Evolutionary conservation across 1,140 invertebrate genomes (phyloP).

Genomic region (Drosophila fuyamai): DNA sequence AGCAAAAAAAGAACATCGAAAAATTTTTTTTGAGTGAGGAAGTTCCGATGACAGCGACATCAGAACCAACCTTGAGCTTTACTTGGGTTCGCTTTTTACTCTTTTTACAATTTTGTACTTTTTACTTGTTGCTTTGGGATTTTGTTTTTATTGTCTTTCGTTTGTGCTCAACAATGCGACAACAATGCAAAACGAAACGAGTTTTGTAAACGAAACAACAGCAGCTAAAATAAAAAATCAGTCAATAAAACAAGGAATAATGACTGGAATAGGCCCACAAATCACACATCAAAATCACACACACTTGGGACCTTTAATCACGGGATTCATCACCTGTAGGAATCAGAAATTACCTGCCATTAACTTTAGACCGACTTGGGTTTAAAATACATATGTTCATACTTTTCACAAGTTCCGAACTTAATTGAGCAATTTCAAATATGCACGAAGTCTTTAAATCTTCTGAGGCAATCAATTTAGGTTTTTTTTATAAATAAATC

Average conservation of each 20-base stretch:
- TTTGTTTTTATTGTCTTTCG: constrained; percentile 25
- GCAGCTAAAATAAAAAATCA: constrained; percentile 24
- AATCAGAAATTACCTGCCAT: not conserved
- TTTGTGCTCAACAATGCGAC: constrained; percentile 46
- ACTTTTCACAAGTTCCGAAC: not conserved
- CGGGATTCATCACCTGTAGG: not conserved
- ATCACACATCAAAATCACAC: constrained; percentile 7
- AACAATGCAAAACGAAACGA: constrained; percentile 62
- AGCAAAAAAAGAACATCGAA: constrained; percentile 12
- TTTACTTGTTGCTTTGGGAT: constrained; percentile 26
- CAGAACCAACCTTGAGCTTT: constrained; percentile 58
- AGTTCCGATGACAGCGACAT: constrained; percentile 39
- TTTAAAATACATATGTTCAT: not conserved
- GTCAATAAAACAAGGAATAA: constrained; percentile 20
- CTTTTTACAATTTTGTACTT: constrained; percentile 14
- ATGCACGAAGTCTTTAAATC: not conserved
- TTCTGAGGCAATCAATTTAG: too few species aligned
- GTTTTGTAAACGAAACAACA: constrained; percentile 57
- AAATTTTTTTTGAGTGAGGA: constrained; percentile 24
- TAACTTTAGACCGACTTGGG: not conserved
- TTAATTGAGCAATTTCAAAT: not conserved
- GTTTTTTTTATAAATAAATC: too few species aligned
- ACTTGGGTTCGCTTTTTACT: constrained; percentile 39
- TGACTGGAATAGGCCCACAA: constrained; percentile 24
- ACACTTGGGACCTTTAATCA: not conserved